Conservation (phyloP, 2,797 vertebrate species). For the Apogon talboti region DNA sequence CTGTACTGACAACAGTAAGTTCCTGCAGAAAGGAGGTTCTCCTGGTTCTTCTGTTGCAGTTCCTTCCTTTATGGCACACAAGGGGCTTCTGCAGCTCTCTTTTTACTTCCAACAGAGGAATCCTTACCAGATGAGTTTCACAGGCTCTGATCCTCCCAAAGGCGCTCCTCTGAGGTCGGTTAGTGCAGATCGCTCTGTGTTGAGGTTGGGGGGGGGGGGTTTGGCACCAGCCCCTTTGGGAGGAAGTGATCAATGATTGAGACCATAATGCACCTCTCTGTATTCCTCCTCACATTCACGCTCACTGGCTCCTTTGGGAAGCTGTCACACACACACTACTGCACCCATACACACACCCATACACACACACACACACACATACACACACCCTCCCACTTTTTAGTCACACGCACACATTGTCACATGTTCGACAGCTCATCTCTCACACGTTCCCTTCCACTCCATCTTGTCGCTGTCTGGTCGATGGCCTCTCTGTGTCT, state of each 20-base stretch:
- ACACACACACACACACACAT: conserved; percentile 24
- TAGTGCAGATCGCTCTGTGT: conserved; percentile 76
- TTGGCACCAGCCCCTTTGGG: conserved; percentile 70
- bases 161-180: conserved; percentile 75
- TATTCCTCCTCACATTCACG: conserved; percentile 85
- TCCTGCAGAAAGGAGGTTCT: conserved; percentile 46
- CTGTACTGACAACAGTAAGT: conserved; percentile 27
- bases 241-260: conserved; percentile 87
- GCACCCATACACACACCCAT: conserved; percentile 21
- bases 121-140: conserved; percentile 64
- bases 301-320: conserved; percentile 77
- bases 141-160: conserved; percentile 65
- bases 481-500: conserved; percentile 76
- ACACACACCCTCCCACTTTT: conserved; percentile 32
- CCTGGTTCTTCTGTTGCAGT: conserved; percentile 48
- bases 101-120: conserved; percentile 59
- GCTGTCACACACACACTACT: conserved; percentile 58
- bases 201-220: not conserved
- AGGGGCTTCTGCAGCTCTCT: conserved; percentile 33
- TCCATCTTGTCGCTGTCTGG: conserved; percentile 83
- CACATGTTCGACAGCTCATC: conserved; percentile 81
- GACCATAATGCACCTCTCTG: conserved; percentile 86
- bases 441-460: conserved; percentile 79
- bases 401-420: conserved; percentile 63
- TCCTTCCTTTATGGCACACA: conserved; percentile 47